Evolutionary conservation across 92 coral and sea anemone genomes (phyloP), one percentile per base, ranked within the genome.

Genomic region (Heteractis magnifica): DNA sequence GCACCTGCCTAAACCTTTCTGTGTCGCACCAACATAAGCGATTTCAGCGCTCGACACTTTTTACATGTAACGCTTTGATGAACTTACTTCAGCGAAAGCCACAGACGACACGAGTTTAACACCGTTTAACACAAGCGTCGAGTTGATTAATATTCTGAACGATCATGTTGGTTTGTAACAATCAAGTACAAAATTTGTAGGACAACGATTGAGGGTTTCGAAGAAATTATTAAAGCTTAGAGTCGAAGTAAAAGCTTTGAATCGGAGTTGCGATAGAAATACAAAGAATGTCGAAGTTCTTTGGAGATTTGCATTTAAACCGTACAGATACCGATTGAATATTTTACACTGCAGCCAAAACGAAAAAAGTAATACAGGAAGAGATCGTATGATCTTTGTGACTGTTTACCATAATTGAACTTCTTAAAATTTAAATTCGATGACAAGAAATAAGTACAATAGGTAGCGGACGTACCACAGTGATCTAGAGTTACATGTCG

Each of bases 1-100:
- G 64, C 51, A 56, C 77, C 75, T 21, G 78, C 13, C 56, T 10
- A 11, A 51, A 14, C 6, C 83, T 48, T 7, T 79, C 71, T 19
- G 60, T 52, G 84, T 68, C 75, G 14, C 62, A 52, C 65, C 10
- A 59, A 81, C 68, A 77, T 81, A 77, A 81, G 21, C 72, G 73
- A 65, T 70, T 50, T 56, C 14, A 7, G 65, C 72, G 20, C 20
- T 9, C 14, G 70, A 81, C 64, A 62, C 49, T 51, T 70, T 68
- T 34, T n/a, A 10, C 11, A 68, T 81, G 84, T 21, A 34, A 71
- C 48, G 84, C 53, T 64, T 48, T 23, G 19, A 70, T 20, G 56
- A 81, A 70, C 49, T n/a, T 8, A 13, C 10, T 60, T 10, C 48
- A 5, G 62, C 73, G 56, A 81, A 65, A 26, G 18, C 65, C 56